Evolutionary conservation across 2,888 invertebrate genomes (phyloP).

Genomic region (Agrotis exclamationis): DNA sequence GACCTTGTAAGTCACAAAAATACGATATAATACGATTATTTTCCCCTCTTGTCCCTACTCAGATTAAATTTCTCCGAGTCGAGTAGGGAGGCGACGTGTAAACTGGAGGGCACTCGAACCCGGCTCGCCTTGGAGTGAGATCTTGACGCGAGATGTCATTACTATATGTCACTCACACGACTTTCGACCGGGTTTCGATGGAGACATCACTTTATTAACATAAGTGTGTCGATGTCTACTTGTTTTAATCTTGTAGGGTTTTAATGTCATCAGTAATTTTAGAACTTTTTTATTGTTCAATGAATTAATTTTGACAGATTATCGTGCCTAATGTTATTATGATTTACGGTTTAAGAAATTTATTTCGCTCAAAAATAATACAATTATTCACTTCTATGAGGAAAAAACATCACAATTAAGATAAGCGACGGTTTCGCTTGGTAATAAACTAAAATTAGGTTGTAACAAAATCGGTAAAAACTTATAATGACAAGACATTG

Average conservation of each 20-base stretch:
- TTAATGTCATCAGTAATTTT: background rate
- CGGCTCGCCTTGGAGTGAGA: conserved; percentile 60
- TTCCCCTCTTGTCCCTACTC: conserved; percentile 70
- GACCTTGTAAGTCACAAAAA: conserved; percentile 69
- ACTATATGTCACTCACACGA: conserved; percentile 68
- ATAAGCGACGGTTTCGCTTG: no score
- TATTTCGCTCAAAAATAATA: no score
- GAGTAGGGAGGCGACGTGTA: conserved; percentile 72
- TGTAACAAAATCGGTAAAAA: no score
- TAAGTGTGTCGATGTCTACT: conserved; percentile 52
- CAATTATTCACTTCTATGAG: no score
- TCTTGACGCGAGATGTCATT: conserved; percentile 69
- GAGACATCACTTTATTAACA: conserved; percentile 64
- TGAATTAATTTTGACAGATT: no score
- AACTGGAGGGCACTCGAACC: conserved; percentile 75
- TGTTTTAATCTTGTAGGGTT: conserved; percentile 31
- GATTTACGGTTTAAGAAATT: no score
- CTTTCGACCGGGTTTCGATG: conserved; percentile 56
- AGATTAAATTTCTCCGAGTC: conserved; percentile 77
- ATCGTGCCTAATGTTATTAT: no score
- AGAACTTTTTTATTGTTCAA: background rate
- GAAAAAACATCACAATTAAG: no score
- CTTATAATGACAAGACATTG: no score
- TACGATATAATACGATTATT: conserved; percentile 72
- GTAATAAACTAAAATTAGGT: no score